These are phyloP conservation scores for Neotragus moschatus DNA, from an alignment of 2,113 vertebrate species.

Conservation along the genomic window DNA sequence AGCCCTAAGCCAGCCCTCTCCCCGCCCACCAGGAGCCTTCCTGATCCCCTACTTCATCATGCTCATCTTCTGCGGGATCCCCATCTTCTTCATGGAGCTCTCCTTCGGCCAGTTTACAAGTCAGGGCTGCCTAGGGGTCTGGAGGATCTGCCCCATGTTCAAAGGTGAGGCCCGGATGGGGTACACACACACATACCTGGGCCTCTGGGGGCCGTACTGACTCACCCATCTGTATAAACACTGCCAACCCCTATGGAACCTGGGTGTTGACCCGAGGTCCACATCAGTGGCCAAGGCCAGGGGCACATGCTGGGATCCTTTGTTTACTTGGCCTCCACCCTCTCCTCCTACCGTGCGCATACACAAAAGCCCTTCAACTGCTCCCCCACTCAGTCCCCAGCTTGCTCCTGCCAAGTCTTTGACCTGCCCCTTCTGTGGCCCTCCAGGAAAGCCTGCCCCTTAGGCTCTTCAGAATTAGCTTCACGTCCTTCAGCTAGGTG, in stretches of 20 bases:
- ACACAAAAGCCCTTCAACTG: not conserved
- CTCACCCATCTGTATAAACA: constrained; percentile 37
- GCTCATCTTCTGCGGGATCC: constrained; percentile 97
- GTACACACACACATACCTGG: rapidly evolving
- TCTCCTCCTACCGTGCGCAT: not conserved
- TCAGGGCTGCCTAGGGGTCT: constrained; percentile 95
- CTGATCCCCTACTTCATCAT: constrained; percentile 99
- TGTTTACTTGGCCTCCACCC: not conserved
- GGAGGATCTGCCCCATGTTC: constrained; percentile 98
- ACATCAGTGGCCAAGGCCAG: constrained; percentile 2
- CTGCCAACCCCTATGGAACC: not conserved
- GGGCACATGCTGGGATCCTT: not conserved
- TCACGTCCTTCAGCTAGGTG: not conserved
- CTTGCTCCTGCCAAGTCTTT: not conserved
- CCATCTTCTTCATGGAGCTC: constrained; percentile 98
- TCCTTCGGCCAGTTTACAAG: constrained; percentile 98
- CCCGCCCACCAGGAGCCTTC: constrained; percentile 89
- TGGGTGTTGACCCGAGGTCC: not conserved
- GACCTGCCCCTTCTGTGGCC: not conserved
- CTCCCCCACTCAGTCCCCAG: not conserved
- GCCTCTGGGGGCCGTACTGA: not conserved
- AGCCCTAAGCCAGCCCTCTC: constrained; percentile 30
- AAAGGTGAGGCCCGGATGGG: constrained; percentile 88
- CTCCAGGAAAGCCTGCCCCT: not conserved
- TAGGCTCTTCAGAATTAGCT: not conserved